Conservation (phyloP, 2,113 vertebrate genomes). For the Toxotes jaculatrix region DNA sequence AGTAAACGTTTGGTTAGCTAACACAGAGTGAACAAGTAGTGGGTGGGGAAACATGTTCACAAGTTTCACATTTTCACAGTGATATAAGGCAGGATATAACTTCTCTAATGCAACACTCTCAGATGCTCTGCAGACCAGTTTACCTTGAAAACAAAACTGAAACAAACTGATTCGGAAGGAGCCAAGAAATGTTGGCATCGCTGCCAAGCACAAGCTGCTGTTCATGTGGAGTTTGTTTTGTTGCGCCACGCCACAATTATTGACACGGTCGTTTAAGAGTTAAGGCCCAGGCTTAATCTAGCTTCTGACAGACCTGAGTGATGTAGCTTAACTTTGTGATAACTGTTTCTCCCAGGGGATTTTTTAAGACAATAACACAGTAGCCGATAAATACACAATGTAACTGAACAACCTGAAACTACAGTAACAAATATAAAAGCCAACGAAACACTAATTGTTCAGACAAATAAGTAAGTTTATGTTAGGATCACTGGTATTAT, state of each 20-base stretch:
- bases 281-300: too few species aligned
- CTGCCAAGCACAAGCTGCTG: background rate
- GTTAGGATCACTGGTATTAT: background rate
- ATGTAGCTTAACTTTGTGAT: background rate
- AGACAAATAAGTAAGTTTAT: background rate
- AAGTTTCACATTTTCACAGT: background rate
- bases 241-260: background rate
- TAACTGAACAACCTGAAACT: too few species aligned
- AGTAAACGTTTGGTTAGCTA: background rate
- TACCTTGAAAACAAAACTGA: conserved; percentile 28
- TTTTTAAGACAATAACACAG: background rate
- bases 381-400: too few species aligned
- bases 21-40: background rate
- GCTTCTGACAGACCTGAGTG: background rate
- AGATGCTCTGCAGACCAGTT: background rate
- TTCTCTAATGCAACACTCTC: background rate
- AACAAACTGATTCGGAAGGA: conserved; percentile 15
- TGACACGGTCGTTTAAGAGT: background rate
- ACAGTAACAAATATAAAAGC: background rate
- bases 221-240: background rate
- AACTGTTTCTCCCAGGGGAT: too few species aligned
- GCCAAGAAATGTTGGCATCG: background rate
- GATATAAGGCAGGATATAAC: background rate
- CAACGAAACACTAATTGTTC: too few species aligned
- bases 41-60: background rate